Percentiles rank a stretch among this genome's conserved stretches.
Evolutionary conservation across 2,888 invertebrate genomes (phyloP).

Genomic region (Troides aeacus): DNA sequence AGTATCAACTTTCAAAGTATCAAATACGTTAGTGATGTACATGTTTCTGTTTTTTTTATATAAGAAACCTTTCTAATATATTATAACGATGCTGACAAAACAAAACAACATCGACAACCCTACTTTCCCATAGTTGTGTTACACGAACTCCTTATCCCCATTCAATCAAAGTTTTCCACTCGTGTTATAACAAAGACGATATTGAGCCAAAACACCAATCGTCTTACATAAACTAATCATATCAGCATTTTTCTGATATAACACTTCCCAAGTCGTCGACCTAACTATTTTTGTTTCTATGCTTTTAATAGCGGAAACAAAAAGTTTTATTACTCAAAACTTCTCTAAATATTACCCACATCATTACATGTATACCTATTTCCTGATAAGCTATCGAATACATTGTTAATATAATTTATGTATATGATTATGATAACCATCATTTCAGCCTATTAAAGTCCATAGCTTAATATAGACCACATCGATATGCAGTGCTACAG

Average conservation of each 20-base stretch:
- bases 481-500: neutral
- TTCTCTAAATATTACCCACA: neutral
- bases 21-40: neutral
- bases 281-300: conserved; percentile 7
- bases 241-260: conserved; percentile 21
- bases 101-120: conserved; percentile 10
- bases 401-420: too few relatives aligned
- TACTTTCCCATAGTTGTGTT: conserved; percentile 19
- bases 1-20: neutral
- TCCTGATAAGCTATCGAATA: neutral
- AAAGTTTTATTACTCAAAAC: neutral
- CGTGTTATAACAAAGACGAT: conserved; percentile 13
- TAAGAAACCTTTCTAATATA: neutral
- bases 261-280: conserved; percentile 4
- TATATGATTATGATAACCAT: too few relatives aligned
- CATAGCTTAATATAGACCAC: too few relatives aligned
- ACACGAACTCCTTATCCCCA: conserved; percentile 19
- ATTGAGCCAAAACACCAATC: conserved; percentile 8
- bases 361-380: neutral
- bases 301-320: conserved; percentile 1
- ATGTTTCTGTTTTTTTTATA: neutral
- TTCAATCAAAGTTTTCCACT: conserved; percentile 27
- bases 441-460: too few relatives aligned
- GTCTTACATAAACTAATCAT: conserved; percentile 15
- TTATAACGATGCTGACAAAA: neutral